Conservation (phyloP, 2,888 invertebrate species). For the Ochropacha duplaris region DNA sequence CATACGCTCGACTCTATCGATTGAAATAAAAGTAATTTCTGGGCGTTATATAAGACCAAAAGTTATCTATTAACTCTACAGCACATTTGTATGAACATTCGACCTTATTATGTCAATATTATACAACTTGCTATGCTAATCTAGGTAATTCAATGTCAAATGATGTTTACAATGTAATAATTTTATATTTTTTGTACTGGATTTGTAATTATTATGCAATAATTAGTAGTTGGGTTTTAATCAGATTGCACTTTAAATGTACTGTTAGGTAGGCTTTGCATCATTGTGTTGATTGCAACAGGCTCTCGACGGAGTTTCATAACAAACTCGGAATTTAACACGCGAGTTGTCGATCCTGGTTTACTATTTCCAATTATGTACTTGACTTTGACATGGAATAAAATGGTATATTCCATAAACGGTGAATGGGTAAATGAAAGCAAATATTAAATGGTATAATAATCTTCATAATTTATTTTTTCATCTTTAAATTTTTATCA, state of each 20-base stretch:
- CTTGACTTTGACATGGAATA: too few species aligned
- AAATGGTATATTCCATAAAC: background rate
- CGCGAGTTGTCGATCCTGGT: too few species aligned
- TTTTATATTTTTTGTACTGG: background rate
- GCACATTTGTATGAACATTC: too few species aligned
- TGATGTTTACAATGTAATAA: background rate
- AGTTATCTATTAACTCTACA: too few species aligned
- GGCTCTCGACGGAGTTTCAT: background rate
- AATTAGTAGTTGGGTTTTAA: background rate
- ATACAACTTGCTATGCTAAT: background rate
- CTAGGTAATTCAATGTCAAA: slow-evolving; percentile 1
- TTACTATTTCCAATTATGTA: too few species aligned
- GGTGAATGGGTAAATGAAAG: slow-evolving; percentile 51
- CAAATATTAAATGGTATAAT: slow-evolving; percentile 74
- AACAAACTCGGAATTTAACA: too few species aligned
- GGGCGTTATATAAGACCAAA: too few species aligned
- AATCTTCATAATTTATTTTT: slow-evolving; percentile 82
- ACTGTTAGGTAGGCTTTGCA: too few species aligned
- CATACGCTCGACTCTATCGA: too few species aligned
- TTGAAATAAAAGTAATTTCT: too few species aligned
- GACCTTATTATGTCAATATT: background rate
- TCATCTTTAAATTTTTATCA: slow-evolving; percentile 64
- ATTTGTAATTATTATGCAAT: background rate
- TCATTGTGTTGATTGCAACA: background rate
- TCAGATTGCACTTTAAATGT: background rate